These are phyloP conservation scores for Anhinga rufa DNA, from an alignment of 2,113 vertebrate species.

Conservation along the genomic window DNA sequence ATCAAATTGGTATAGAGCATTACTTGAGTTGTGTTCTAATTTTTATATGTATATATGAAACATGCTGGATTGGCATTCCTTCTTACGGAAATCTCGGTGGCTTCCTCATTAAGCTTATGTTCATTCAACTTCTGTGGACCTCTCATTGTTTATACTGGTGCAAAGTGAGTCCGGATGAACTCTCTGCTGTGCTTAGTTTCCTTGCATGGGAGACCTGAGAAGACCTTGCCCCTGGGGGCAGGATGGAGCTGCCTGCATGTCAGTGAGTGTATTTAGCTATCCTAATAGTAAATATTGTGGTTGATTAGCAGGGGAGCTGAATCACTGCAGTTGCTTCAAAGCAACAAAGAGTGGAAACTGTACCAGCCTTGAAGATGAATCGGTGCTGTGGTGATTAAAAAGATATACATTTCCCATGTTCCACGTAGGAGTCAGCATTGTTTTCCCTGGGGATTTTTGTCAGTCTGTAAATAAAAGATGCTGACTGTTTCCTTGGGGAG, in stretches of 20 bases:
- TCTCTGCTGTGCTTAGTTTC: not conserved
- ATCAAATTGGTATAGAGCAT: not conserved
- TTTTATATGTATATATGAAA: not conserved
- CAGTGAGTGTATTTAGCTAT: not conserved
- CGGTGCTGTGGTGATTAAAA: not conserved
- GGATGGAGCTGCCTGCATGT: not conserved
- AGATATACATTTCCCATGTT: not conserved
- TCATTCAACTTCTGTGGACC: not conserved
- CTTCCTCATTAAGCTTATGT: not conserved
- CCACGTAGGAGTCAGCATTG: not conserved
- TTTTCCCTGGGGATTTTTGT: not conserved
- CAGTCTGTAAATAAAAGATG: slow-evolving; percentile 41
- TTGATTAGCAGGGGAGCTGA: slow-evolving; percentile 17
- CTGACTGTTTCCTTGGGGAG: not conserved
- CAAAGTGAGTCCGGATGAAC: not conserved
- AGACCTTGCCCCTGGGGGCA: not conserved
- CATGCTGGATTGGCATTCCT: not conserved
- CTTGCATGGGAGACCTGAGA: not conserved
- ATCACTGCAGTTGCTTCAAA: not conserved
- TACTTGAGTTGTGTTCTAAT: not conserved
- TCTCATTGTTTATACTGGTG: not conserved
- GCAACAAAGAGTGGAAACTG: not conserved
- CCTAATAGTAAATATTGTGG: slow-evolving; percentile 13
- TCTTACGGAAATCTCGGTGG: not conserved
- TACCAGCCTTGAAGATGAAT: slow-evolving; percentile 16